phyloP scores from a whole-genome alignment of 2,888 invertebrate species.

The Sphaeridia pumilis region DNA sequence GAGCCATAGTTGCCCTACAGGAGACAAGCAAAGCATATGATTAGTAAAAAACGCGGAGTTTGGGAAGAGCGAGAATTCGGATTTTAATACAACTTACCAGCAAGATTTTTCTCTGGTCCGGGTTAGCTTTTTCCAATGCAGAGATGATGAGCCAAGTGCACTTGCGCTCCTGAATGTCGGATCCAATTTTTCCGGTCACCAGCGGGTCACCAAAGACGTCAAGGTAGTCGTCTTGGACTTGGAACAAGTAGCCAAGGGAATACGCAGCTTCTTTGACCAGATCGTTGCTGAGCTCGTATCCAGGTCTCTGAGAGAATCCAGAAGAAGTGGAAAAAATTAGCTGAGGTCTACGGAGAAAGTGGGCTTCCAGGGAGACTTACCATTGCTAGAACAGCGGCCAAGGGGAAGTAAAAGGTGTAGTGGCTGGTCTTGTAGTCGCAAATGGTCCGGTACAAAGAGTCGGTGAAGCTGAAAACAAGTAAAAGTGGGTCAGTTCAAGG shows the following conservation, averaged over 20 bases:
- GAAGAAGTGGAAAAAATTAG: too few species aligned
- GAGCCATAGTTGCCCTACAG: too few species aligned
- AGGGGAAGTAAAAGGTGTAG: constrained; percentile 88
- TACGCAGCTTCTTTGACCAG: constrained; percentile 65
- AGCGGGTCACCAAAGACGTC: constrained; percentile 81
- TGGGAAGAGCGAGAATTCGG: too few species aligned
- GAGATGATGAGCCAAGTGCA: constrained; percentile 90
- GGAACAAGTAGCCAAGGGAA: constrained; percentile 93
- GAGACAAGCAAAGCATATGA: too few species aligned
- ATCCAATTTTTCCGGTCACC: constrained; percentile 77
- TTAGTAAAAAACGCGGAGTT: too few species aligned
- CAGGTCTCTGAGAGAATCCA: constrained; percentile 42
- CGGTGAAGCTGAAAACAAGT: constrained; percentile 53
- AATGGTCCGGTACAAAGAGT: constrained; percentile 75
- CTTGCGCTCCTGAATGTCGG: constrained; percentile 90
- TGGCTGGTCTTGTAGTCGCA: constrained; percentile 86
- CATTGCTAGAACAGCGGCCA: constrained; percentile 76
- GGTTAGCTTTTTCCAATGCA: constrained; percentile 65
- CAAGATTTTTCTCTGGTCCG: constrained; percentile 58
- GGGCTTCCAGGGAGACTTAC: constrained; percentile 44
- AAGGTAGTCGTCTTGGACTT: constrained; percentile 85
- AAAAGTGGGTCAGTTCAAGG: too few species aligned
- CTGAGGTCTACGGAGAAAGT: neutral
- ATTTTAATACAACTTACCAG: constrained; percentile 46
- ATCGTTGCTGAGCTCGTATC: constrained; percentile 61